These are phyloP conservation scores for Galago senegalensis DNA, from an alignment of 2,797 vertebrate genomes.

Conservation along the genomic window DNA sequence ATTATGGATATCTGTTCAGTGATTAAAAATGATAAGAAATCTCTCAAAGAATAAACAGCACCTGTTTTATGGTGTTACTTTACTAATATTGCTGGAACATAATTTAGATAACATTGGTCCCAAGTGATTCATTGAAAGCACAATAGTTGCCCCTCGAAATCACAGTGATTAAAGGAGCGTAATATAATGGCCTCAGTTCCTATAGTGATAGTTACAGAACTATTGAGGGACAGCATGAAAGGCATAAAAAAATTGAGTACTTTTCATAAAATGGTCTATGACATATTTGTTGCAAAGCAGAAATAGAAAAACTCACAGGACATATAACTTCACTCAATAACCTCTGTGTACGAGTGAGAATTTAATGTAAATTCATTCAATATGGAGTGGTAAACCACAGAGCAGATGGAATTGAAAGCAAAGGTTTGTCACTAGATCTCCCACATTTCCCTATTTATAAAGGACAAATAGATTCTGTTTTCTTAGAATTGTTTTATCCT, in stretches of 20 bases:
- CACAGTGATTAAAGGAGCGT: not conserved
- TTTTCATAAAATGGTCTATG: constrained; percentile 61
- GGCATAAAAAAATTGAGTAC: not conserved
- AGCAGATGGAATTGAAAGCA: constrained; percentile 30
- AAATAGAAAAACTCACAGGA: constrained; percentile 42
- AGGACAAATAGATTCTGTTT: not conserved
- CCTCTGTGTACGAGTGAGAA: not conserved
- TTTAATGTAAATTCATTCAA: not conserved
- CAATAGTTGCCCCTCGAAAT: constrained; percentile 18
- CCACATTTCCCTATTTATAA: not conserved
- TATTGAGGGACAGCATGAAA: constrained; percentile 10
- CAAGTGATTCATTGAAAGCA: constrained; percentile 25
- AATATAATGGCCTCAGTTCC: constrained; percentile 9
- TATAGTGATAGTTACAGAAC: not conserved
- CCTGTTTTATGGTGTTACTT: not conserved
- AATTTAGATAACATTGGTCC: not conserved
- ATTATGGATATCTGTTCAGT: not conserved
- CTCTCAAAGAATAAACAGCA: constrained; percentile 18
- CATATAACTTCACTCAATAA: constrained; percentile 44
- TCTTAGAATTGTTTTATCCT: constrained; percentile 48
- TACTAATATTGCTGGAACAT: not conserved
- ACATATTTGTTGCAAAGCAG: constrained; percentile 36
- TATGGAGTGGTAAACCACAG: not conserved
- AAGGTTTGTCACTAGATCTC: not conserved
- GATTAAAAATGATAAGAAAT: constrained; percentile 40